Evolutionary conservation across 2,113 vertebrate species (phyloP), one percentile per base, ranked within the genome.

Genomic region (Rhombomys opimus): DNA sequence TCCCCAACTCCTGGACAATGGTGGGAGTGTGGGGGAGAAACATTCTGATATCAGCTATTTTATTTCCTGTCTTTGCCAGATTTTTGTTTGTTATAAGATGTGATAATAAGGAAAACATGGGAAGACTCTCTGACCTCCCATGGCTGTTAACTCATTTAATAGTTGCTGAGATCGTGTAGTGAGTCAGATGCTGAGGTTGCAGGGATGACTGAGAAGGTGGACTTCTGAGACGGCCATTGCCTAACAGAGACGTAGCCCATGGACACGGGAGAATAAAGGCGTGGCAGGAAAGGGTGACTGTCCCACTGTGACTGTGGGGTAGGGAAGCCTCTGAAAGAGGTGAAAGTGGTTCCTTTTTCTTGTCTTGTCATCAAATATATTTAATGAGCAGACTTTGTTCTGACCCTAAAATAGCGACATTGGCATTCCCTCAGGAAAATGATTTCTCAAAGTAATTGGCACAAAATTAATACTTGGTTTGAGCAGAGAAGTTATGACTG

Each of bases 381-480:
- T 67, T 86, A 77, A 87, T 35, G 11, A 88, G 27, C 65, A 76
- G 63, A 61, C 25, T 80, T 93, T 81, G 46, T 73, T 41, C 89
- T 18, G 38, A 91, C 12, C 25, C 38, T 89, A 70, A 54, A 61
- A 61, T 87, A 38, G 25, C 89, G 87, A 87, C 35, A 5, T 63
- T 54, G 38, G 41, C 10, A 5, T 23, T 32, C 38, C n/a, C 20
- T 8, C 32, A 59, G 91, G 57, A 35, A 78, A 63, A 57, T 84
- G 38, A 90, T 20, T 20, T 61, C 59, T 93, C 57, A 70, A 54
- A 85, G 80, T 93, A n/a, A 78, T 85, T 92, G 81, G 20, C 70
- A 77, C 93, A 25, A 92, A 57, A 85, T 87, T 84, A 75, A n/a
- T 87, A n/a, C 27, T 70, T 18, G 23, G 20, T 89, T 72, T 93